Percentiles rank a stretch among this genome's conserved stretches.
Evolutionary conservation across 1,140 invertebrate genomes (phyloP).

Genomic region (Drosophila lacertosa): DNA sequence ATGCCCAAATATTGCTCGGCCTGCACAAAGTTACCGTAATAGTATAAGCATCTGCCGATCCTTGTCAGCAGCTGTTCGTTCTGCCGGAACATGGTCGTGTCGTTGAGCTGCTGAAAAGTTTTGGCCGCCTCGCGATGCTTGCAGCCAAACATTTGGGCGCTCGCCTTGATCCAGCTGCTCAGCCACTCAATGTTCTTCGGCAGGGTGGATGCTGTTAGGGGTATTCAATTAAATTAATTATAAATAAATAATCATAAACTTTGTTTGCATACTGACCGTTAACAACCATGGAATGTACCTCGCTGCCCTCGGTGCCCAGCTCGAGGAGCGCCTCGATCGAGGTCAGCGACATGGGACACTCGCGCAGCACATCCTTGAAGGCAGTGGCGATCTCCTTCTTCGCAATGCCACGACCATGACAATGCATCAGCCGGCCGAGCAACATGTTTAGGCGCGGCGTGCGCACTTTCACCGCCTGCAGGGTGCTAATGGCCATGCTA

Average conservation of each 20-base stretch:
- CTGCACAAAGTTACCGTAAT: conserved; percentile 86
- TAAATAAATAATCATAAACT: too few relatives aligned
- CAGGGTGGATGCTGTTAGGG: conserved; percentile 64
- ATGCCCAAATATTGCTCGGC: conserved; percentile 85
- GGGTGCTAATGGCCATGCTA: conserved; percentile 87
- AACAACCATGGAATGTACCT: conserved; percentile 88
- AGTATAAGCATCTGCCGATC: conserved; percentile 89
- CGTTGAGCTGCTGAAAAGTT: conserved; percentile 87
- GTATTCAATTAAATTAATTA: background rate
- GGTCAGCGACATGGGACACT: conserved; percentile 90
- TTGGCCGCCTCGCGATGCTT: conserved; percentile 88
- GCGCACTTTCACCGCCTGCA: conserved; percentile 89
- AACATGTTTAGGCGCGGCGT: conserved; percentile 90
- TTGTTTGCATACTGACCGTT: conserved; percentile 84
- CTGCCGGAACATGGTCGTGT: conserved; percentile 86
- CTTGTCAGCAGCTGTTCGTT: conserved; percentile 88
- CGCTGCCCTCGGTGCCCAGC: conserved; percentile 89
- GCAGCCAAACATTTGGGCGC: conserved; percentile 87
- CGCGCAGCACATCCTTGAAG: conserved; percentile 91
- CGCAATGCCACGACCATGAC: conserved; percentile 87
- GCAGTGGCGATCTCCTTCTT: conserved; percentile 88
- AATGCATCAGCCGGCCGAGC: conserved; percentile 88
- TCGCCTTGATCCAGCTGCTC: conserved; percentile 89
- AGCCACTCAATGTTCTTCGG: conserved; percentile 86
- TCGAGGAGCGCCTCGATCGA: conserved; percentile 88